Evolutionary conservation across 1,140 invertebrate genomes (phyloP).

Genomic region (Gonioctena quinquepunctata): DNA sequence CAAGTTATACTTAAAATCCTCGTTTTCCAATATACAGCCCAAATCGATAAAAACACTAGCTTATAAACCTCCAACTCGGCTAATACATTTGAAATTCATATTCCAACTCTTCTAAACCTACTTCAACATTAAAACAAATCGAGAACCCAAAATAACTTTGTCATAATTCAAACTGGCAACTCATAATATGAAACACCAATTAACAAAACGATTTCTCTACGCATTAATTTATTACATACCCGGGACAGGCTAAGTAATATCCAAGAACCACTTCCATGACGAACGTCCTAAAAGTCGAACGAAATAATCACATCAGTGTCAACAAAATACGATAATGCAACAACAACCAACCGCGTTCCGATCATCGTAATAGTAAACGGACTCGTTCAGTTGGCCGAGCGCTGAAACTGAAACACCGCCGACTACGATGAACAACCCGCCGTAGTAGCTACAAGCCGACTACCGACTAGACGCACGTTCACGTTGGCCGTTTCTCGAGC

Average conservation of each 20-base stretch:
- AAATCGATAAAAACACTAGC: no score
- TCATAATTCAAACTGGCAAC: no score
- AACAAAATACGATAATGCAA: not conserved
- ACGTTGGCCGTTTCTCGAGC: not conserved
- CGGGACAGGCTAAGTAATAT: conserved; percentile 11
- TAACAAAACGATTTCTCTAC: no score
- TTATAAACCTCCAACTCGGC: no score
- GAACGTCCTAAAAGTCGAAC: not conserved
- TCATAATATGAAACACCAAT: no score
- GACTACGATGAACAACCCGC: not conserved
- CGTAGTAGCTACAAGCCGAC: not conserved
- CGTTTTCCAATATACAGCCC: no score
- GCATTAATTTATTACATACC: conserved; percentile 8
- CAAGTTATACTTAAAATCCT: no score
- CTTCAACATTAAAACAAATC: no score
- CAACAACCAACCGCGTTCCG: not conserved
- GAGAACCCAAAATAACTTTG: no score
- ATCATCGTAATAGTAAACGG: not conserved
- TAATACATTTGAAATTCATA: no score
- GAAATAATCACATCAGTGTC: not conserved
- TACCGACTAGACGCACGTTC: not conserved
- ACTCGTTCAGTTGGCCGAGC: not conserved
- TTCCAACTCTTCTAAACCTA: no score
- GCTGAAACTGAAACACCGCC: not conserved
- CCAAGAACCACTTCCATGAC: conserved; percentile 14